phyloP scores from a whole-genome alignment of 2,113 vertebrate genomes.

The Chascanopsetta lugubris region DNA sequence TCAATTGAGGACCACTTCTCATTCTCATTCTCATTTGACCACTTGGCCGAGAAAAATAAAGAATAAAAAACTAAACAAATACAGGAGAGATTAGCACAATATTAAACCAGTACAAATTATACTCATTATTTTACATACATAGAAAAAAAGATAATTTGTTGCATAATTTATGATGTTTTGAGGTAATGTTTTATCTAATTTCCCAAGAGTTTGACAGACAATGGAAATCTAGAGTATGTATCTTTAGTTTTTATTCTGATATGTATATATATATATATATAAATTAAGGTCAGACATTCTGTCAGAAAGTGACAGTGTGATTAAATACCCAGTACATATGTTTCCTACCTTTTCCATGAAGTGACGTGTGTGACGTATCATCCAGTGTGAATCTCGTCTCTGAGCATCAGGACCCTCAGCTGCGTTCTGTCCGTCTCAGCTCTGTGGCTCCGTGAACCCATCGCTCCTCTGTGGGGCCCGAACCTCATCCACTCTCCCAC shows the following conservation, averaged over 20 bases:
- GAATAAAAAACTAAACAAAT: too few species aligned
- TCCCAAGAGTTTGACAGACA: not conserved
- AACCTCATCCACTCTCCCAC: conserved; percentile 1
- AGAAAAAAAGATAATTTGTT: not conserved
- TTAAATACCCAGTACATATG: not conserved
- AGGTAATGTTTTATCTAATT: not conserved
- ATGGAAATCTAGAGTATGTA: not conserved
- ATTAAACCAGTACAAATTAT: too few species aligned
- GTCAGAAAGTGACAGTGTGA: not conserved
- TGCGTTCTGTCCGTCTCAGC: not conserved
- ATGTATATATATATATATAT: not conserved
- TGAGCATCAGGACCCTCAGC: too few species aligned
- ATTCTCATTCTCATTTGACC: too few species aligned
- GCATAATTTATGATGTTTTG: not conserved
- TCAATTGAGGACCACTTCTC: too few species aligned
- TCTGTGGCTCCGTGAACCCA: not conserved
- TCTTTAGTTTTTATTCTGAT: not conserved
- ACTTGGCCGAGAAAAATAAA: too few species aligned
- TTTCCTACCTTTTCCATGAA: conserved; percentile 2
- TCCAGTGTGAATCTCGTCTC: conserved; percentile 24
- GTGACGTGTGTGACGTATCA: not conserved
- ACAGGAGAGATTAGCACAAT: too few species aligned
- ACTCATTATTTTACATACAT: too few species aligned
- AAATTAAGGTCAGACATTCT: not conserved
- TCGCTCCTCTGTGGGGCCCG: not conserved